Percentiles rank a stretch among this genome's conserved stretches.
These are phyloP conservation scores for Centropus unirufus DNA, from an alignment of 2,113 vertebrate species.

Conservation along the genomic window DNA sequence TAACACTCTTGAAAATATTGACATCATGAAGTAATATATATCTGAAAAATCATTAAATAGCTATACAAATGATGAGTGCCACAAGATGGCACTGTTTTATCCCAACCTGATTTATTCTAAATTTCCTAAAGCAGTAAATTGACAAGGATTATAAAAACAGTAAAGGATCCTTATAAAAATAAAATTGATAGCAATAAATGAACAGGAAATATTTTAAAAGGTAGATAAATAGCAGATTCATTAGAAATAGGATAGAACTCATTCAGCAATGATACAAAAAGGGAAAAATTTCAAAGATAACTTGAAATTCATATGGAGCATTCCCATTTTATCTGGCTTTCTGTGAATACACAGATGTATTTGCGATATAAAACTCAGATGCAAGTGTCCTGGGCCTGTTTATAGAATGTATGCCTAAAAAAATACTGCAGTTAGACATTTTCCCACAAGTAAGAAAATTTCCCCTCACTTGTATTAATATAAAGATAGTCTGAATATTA, in stretches of 20 bases:
- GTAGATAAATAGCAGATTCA: neutral
- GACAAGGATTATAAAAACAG: neutral
- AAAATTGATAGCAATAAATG: neutral
- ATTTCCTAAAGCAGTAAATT: neutral
- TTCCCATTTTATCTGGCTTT: neutral
- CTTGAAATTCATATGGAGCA: neutral
- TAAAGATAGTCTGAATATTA: neutral
- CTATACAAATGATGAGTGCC: neutral
- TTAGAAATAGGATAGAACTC: neutral
- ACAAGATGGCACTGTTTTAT: conserved; percentile 67
- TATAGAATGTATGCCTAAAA: neutral
- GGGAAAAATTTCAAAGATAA: neutral
- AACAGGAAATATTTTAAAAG: neutral
- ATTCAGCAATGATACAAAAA: neutral
- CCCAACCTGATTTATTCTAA: neutral
- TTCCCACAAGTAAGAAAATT: neutral
- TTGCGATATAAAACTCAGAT: neutral
- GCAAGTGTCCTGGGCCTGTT: neutral
- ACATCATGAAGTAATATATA: neutral
- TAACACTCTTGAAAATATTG: neutral
- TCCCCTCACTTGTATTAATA: neutral
- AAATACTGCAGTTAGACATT: neutral
- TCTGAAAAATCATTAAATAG: neutral
- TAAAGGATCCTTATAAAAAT: neutral
- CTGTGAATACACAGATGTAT: neutral